Evolutionary conservation across 2,888 invertebrate species (phyloP), one percentile per base, ranked within the genome.

Genomic region (Dynastes grantii): DNA sequence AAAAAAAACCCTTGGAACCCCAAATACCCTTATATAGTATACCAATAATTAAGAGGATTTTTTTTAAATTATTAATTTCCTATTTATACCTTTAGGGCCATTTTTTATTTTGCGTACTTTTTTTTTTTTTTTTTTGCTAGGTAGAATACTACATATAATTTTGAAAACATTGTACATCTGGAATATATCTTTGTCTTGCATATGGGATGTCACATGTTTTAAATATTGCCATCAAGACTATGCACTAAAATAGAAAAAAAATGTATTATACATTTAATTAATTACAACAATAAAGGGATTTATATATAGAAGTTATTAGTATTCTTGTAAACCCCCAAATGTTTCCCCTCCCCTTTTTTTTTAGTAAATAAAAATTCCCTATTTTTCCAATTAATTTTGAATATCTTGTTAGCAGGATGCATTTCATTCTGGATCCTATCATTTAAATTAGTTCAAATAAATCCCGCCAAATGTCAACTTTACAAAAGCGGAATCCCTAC

Each of bases 231-330:
- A 80, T 81, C 80, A 80, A 78, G 81, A 73, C 81, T 83, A 81
- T 82, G 83, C 83, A 82, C 82, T 83, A 82, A 79, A 83, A 81
- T 81, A 82, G 83, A 79, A 80, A 73, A 73, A 27, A 49, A 83
- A 80, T 84, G 84, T 84, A 83, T 84, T 81, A 84, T 84, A 84
- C 82, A 49, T 68, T 68, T 68, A 68, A 68, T 55, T 55, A 45
- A 55, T 51, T 80, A 81, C 78, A 83, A 82, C 83, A 82, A 83
- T 83, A 81, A 83, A 83, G 84, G 84, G 84, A 83, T 85, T 85
- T 85, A 85, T 85, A 85, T 84, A 84, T 85, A 84, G 83, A 85
- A 83, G 81, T 83, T 81, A 83, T 83, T 84, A 85, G 64, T 79
- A 80, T 81, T 81, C 63, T 13, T 58, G n/a, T 32, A 71, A 6